These are phyloP conservation scores for Porites divaricata DNA, from an alignment of 92 coral and sea anemone species.

Conservation along the genomic window DNA sequence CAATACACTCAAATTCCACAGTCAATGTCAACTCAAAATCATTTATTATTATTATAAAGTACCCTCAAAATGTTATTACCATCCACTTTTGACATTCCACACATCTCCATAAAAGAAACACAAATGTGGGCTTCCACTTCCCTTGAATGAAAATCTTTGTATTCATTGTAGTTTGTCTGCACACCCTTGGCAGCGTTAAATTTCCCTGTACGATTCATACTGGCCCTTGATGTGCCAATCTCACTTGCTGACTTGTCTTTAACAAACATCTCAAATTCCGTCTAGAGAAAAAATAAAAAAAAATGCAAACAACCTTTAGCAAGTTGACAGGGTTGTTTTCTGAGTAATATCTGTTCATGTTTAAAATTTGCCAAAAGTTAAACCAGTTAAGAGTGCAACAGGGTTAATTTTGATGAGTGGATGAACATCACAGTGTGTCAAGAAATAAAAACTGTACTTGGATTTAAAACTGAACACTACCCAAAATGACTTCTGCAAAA, in stretches of 20 bases:
- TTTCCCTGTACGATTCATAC: conserved; percentile 46
- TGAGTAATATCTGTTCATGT: too few relatives aligned
- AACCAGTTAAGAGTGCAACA: too few relatives aligned
- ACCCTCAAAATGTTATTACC: conserved; percentile 36
- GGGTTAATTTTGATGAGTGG: too few relatives aligned
- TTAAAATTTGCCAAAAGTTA: too few relatives aligned
- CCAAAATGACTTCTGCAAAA: too few relatives aligned
- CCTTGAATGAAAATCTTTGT: conserved; percentile 58
- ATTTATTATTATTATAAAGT: neutral
- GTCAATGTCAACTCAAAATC: too few relatives aligned
- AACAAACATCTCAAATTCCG: conserved; percentile 57
- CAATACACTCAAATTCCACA: neutral
- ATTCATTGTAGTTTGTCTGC: conserved; percentile 50
- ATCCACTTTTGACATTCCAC: conserved; percentile 39
- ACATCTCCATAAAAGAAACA: conserved; percentile 58
- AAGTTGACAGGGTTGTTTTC: too few relatives aligned
- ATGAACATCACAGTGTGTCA: too few relatives aligned
- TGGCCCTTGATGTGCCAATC: conserved; percentile 55
- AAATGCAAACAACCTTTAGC: neutral
- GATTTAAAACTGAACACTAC: too few relatives aligned
- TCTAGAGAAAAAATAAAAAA: conserved; percentile 25
- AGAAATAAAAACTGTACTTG: too few relatives aligned
- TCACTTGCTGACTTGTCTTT: conserved; percentile 57
- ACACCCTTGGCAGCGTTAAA: conserved; percentile 61
- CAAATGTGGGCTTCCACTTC: conserved; percentile 65